Conservation (phyloP, 2,797 vertebrate genomes). For the Gastrophryne carolinensis region DNA sequence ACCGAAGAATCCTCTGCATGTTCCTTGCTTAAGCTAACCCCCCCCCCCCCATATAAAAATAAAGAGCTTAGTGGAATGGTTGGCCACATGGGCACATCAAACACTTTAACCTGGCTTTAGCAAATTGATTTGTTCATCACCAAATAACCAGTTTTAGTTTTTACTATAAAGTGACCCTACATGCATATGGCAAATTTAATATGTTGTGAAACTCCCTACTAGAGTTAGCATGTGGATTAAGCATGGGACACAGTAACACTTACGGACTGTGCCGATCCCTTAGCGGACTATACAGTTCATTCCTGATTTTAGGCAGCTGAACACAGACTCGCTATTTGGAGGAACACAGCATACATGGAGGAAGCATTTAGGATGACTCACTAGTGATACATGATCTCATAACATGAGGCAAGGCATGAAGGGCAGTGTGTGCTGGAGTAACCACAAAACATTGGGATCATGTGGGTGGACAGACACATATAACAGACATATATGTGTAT, state of each 20-base stretch:
- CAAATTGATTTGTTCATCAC: too few species aligned
- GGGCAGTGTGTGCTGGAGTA: conserved; percentile 2
- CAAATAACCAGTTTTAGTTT: too few species aligned
- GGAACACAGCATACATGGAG: neutral
- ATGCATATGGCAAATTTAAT: too few species aligned
- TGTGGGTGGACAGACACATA: neutral
- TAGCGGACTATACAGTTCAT: neutral
- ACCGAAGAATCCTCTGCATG: too few species aligned
- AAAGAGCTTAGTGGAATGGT: too few species aligned
- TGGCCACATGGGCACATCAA: too few species aligned
- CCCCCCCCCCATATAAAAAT: too few species aligned
- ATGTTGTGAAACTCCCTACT: too few species aligned
- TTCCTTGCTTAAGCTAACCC: too few species aligned
- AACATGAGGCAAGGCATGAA: neutral
- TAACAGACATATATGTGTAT: neutral
- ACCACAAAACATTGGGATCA: neutral
- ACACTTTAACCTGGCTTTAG: too few species aligned
- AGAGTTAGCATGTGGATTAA: too few species aligned
- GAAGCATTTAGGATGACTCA: conserved; percentile 1
- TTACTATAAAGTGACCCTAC: too few species aligned
- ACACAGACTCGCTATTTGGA: neutral
- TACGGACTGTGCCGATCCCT: neutral
- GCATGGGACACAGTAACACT: neutral
- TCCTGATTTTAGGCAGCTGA: neutral
- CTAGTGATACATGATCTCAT: neutral